Conservation (phyloP, 1,140 invertebrate genomes). For the Brachionus rotundiformis region DNA sequence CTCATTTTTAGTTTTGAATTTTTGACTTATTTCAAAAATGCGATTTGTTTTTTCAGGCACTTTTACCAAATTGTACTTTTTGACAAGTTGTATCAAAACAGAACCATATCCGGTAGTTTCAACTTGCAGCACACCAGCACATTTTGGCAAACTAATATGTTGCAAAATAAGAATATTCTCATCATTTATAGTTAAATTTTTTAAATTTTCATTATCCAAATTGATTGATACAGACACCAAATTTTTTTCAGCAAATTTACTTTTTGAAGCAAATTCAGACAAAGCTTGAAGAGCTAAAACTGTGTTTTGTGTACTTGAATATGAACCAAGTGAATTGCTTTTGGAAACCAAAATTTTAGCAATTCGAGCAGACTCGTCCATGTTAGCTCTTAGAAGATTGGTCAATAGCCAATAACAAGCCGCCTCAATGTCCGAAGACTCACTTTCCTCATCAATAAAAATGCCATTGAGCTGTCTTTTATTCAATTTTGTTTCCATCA, state of each 20-base stretch:
- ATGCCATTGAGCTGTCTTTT: conserved; percentile 59
- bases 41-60: background rate
- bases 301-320: conserved; percentile 72
- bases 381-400: conserved; percentile 64
- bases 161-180: conserved; percentile 76
- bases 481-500: conserved; percentile 65
- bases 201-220: background rate
- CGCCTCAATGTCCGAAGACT: conserved; percentile 81
- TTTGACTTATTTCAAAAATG: background rate
- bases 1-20: background rate
- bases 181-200: conserved; percentile 62
- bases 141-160: conserved; percentile 67
- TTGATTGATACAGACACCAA: background rate
- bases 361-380: conserved; percentile 71
- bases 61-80: conserved; percentile 23
- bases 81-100: conserved; percentile 71
- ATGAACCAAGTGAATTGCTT: conserved; percentile 78
- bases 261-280: conserved; percentile 58
- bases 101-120: conserved; percentile 77
- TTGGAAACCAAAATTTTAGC: conserved; percentile 81
- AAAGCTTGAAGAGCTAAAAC: conserved; percentile 65
- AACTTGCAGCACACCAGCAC: conserved; percentile 67
- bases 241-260: background rate
- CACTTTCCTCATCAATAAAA: conserved; percentile 58
- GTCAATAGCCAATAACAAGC: conserved; percentile 78